Conservation (phyloP, 2,888 invertebrate genomes). For the Galerucella pusilla region DNA sequence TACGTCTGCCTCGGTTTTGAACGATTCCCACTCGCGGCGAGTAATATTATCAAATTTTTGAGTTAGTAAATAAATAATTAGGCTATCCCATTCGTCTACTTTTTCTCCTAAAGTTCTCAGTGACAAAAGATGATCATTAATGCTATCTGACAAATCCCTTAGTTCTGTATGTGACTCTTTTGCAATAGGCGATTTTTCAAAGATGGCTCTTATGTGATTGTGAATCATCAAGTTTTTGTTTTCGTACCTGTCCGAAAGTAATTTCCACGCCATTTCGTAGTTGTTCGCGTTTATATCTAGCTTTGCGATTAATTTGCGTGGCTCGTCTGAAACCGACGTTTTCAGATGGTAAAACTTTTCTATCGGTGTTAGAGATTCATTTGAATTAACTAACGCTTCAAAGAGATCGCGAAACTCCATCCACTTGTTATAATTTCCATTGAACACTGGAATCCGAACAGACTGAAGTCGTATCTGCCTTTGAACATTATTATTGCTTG, state of each 20-base stretch:
- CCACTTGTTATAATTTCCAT: slow-evolving; percentile 23
- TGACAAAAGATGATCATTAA: slow-evolving; percentile 23
- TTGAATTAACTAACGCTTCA: slow-evolving; percentile 12
- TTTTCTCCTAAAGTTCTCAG: slow-evolving; percentile 26
- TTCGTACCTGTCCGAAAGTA: slow-evolving; percentile 22
- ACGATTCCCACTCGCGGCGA: slow-evolving; percentile 34
- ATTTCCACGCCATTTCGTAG: slow-evolving; percentile 25
- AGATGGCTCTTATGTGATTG: slow-evolving; percentile 29
- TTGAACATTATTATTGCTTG: neutral
- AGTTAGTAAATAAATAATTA: slow-evolving; percentile 35
- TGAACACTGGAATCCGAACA: neutral
- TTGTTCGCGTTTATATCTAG: slow-evolving; percentile 22
- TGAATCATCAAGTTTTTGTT: slow-evolving; percentile 28
- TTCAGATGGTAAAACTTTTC: slow-evolving; percentile 31
- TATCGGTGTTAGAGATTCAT: neutral
- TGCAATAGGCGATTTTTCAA: neutral
- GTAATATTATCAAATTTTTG: slow-evolving; percentile 40
- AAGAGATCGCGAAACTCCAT: slow-evolving; percentile 37
- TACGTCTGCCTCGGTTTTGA: slow-evolving; percentile 19
- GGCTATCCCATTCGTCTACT: slow-evolving; percentile 27
- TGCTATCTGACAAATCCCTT: slow-evolving; percentile 19
- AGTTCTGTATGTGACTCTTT: slow-evolving; percentile 21
- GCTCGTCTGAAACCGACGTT: slow-evolving; percentile 8
- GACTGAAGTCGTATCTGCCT: slow-evolving; percentile 4
- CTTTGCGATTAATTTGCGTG: slow-evolving; percentile 12